Conservation (phyloP, 1,140 invertebrate species). For the Rhopalosiphum maidis region DNA sequence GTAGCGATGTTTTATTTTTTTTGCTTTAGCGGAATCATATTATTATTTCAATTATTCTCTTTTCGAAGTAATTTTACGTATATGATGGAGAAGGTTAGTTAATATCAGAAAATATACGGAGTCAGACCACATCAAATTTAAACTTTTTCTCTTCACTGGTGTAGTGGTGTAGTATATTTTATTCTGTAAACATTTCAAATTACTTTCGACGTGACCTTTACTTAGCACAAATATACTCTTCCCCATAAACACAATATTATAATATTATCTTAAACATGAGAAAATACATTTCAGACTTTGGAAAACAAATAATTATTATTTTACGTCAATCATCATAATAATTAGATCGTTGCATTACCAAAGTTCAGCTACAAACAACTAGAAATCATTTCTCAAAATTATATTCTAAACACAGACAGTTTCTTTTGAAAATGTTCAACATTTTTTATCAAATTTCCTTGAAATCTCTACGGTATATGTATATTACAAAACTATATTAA, state of each 20-base stretch:
- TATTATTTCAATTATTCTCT: neutral
- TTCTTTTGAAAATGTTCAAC: neutral
- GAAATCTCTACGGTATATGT: neutral
- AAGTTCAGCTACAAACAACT: neutral
- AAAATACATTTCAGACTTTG: neutral
- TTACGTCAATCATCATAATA: neutral
- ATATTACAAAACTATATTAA: neutral
- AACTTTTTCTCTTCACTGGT: neutral
- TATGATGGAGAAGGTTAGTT: neutral
- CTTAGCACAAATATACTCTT: neutral
- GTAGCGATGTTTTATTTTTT: neutral
- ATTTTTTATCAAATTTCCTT: neutral
- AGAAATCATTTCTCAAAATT: neutral
- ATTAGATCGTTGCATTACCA: neutral
- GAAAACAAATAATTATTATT: neutral
- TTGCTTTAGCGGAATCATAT: neutral
- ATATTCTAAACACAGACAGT: neutral
- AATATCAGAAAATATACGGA: neutral
- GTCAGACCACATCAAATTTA: neutral
- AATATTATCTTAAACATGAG: neutral
- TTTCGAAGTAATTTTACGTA: neutral
- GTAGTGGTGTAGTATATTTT: neutral
- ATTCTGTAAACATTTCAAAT: neutral
- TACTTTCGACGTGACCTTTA: neutral
- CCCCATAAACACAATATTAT: neutral